Percentiles rank a stretch among this genome's conserved stretches.
Evolutionary conservation across 2,797 vertebrate species (phyloP).

Genomic region (Poecilia wingei): DNA sequence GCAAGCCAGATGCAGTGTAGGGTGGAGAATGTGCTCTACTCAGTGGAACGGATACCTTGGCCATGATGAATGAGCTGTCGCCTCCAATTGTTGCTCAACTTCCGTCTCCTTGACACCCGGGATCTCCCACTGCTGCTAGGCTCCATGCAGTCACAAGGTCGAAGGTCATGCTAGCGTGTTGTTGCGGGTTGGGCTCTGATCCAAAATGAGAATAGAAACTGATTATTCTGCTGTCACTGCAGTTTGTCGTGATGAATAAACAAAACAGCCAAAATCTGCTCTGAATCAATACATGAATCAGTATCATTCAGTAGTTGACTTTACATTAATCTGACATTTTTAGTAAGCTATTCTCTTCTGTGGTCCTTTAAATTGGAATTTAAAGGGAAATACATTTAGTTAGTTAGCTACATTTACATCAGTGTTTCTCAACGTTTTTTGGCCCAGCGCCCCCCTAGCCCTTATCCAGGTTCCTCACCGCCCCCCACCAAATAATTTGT

Average conservation of each 20-base stretch:
- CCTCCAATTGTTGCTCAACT: constrained; percentile 73
- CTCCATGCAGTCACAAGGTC: constrained; percentile 41
- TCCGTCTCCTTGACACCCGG: constrained; percentile 68
- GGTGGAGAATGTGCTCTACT: constrained; percentile 68
- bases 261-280: not conserved
- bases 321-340: not conserved
- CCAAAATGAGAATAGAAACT: not conserved
- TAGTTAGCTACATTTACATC: no score
- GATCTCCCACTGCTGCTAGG: constrained; percentile 33
- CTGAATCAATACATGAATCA: not conserved
- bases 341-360: not conserved
- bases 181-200: constrained; percentile 23
- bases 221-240: constrained; percentile 7
- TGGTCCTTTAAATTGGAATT: no score
- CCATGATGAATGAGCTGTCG: constrained; percentile 84
- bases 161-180: constrained; percentile 44
- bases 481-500: no score
- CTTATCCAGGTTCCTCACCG: no score
- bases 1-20: constrained; percentile 46
- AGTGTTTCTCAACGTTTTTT: no score
- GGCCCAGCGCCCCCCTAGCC: no score
- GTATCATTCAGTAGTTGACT: not conserved
- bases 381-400: no score
- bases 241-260: constrained; percentile 1
- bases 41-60: constrained; percentile 70